These are phyloP conservation scores for Agapostemon virescens DNA, from an alignment of 2,888 invertebrate genomes.

Conservation along the genomic window DNA sequence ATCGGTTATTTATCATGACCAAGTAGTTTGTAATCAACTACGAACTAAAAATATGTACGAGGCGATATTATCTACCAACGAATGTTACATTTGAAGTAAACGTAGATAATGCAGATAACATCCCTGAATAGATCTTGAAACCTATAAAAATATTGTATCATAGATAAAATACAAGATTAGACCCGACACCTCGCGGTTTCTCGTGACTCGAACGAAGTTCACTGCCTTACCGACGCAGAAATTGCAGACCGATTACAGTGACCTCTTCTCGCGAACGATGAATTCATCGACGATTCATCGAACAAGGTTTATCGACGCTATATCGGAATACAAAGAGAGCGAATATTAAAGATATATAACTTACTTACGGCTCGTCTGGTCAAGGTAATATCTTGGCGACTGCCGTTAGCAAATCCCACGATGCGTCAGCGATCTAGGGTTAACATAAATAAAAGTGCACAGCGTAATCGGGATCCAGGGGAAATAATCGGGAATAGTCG, in stretches of 20 bases:
- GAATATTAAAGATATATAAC: no score
- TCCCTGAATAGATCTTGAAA: no score
- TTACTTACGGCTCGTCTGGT: no score
- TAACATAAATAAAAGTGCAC: neutral
- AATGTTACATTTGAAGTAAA: neutral
- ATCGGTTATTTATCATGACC: neutral
- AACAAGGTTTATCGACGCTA: no score
- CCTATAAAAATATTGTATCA: neutral
- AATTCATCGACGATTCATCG: no score
- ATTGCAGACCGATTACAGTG: neutral
- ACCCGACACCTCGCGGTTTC: neutral
- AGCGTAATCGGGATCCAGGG: no score
- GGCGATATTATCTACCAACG: neutral
- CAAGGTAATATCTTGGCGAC: no score
- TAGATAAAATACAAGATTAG: neutral
- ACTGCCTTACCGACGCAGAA: neutral
- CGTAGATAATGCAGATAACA: neutral
- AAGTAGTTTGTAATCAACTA: neutral
- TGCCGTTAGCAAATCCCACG: no score
- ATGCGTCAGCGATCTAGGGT: neutral
- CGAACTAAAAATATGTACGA: neutral
- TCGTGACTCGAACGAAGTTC: neutral
- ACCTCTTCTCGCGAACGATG: neutral
- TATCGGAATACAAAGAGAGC: neutral
- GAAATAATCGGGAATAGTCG: no score